Percentiles rank a stretch among this genome's conserved stretches.
phyloP scores from a whole-genome alignment of 2,797 vertebrate genomes.

The Stomatorhinus walkeri region DNA sequence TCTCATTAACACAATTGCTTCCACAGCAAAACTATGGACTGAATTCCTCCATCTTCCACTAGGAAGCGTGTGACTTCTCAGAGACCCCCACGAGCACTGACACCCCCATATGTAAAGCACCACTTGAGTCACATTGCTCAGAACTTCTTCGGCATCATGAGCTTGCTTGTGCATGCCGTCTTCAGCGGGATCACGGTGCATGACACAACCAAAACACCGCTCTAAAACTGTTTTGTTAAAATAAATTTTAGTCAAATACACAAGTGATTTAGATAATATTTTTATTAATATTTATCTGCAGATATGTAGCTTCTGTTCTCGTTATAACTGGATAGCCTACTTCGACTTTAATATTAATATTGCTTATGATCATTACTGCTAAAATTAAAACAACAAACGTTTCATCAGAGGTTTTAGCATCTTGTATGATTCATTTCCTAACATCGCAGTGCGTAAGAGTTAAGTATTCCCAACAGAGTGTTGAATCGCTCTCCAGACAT shows the following conservation, averaged over 20 bases:
- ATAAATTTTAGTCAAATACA: not conserved
- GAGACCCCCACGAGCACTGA: not conserved
- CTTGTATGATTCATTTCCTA: conserved; percentile 19
- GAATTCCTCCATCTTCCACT: not conserved
- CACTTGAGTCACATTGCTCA: not conserved
- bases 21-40: not conserved
- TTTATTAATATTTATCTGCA: not conserved
- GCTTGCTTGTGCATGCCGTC: not conserved
- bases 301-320: not conserved
- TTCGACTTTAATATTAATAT: conserved; percentile 8
- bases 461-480: conserved; percentile 11
- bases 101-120: not conserved
- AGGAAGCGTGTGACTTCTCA: not conserved
- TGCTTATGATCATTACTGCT: not conserved
- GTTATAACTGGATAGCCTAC: not conserved
- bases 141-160: not conserved
- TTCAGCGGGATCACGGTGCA: not conserved
- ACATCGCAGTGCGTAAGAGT: not conserved
- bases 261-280: not conserved
- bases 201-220: not conserved
- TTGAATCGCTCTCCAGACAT: conserved; percentile 6
- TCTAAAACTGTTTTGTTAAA: not conserved
- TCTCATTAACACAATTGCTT: not conserved
- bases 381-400: not conserved
- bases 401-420: conserved; percentile 8